A percentile compares a stretch with the other conserved stretches of the same genome.
phyloP scores from a whole-genome alignment of 2,113 vertebrate genomes.

The Triplophysa rosa region DNA sequence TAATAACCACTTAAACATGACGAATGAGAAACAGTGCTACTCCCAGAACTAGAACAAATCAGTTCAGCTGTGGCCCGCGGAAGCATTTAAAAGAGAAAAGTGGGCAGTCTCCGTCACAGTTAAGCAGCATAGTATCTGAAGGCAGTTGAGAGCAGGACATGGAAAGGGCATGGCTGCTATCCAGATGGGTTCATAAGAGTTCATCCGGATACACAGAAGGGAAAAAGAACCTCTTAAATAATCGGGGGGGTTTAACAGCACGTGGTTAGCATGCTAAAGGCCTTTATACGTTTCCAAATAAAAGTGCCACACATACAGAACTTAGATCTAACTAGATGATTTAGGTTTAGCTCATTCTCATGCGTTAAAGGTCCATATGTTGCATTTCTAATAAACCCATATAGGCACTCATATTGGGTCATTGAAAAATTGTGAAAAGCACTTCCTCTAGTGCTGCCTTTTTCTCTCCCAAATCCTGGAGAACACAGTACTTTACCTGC shows the following conservation, averaged over 20 bases:
- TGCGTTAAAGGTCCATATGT: background rate
- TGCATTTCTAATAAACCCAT: background rate
- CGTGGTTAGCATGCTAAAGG: slow-evolving; percentile 12
- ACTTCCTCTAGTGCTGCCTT: background rate
- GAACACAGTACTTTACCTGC: background rate
- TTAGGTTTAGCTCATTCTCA: background rate
- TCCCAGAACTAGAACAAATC: slow-evolving; percentile 3
- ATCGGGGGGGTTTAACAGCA: slow-evolving; percentile 15
- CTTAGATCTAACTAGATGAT: background rate
- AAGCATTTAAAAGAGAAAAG: slow-evolving; percentile 1
- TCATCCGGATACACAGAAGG: background rate
- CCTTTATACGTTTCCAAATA: slow-evolving; percentile 43
- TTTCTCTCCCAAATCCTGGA: background rate
- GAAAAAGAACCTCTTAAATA: slow-evolving; percentile 40
- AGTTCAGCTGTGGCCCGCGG: slow-evolving; percentile 5
- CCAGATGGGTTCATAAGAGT: slow-evolving; percentile 42
- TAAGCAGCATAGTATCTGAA: slow-evolving; percentile 21
- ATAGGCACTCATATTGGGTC: slow-evolving; percentile 3
- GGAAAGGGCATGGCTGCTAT: slow-evolving; percentile 33
- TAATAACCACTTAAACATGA: background rate
- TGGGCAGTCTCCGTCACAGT: background rate
- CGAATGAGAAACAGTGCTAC: background rate
- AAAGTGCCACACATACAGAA: slow-evolving; percentile 2
- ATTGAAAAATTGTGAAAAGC: background rate
- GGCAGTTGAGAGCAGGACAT: slow-evolving; percentile 8